Evolutionary conservation across 2,888 invertebrate genomes (phyloP).

Genomic region (Drosophila neonasuta): DNA sequence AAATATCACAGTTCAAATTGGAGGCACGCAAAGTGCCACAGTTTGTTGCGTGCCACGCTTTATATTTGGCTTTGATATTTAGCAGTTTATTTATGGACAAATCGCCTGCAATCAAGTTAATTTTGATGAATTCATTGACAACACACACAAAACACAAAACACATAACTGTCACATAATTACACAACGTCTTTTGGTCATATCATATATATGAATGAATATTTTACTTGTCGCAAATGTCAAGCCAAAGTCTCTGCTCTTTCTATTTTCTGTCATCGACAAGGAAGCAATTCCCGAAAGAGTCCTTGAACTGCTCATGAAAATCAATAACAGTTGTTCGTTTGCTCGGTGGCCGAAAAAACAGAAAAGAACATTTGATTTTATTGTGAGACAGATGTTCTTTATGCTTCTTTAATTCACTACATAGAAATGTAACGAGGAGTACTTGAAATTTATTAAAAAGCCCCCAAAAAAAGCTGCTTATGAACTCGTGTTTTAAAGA

Average conservation of each 20-base stretch:
- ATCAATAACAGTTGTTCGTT: conserved; percentile 30
- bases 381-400: conserved; percentile 7
- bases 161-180: conserved; percentile 9
- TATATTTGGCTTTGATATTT: conserved; percentile 23
- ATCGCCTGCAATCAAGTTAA: conserved; percentile 12
- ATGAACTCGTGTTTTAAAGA: not conserved
- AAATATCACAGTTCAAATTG: conserved; percentile 19
- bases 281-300: conserved; percentile 7
- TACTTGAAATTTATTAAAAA: not conserved
- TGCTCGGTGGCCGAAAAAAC: conserved; percentile 15
- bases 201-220: not conserved
- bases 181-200: conserved; percentile 3
- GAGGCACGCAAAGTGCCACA: conserved; percentile 8
- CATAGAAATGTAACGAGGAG: not conserved
- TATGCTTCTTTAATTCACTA: conserved; percentile 17
- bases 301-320: conserved; percentile 22
- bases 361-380: conserved; percentile 10
- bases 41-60: conserved; percentile 30
- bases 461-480: not conserved
- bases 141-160: not conserved
- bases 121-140: conserved; percentile 20
- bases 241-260: conserved; percentile 2
- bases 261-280: not conserved
- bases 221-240: conserved; percentile 14
- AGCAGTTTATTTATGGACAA: conserved; percentile 34